Evolutionary conservation across 2,797 vertebrate species (phyloP).

Genomic region (Sylvia borin): DNA sequence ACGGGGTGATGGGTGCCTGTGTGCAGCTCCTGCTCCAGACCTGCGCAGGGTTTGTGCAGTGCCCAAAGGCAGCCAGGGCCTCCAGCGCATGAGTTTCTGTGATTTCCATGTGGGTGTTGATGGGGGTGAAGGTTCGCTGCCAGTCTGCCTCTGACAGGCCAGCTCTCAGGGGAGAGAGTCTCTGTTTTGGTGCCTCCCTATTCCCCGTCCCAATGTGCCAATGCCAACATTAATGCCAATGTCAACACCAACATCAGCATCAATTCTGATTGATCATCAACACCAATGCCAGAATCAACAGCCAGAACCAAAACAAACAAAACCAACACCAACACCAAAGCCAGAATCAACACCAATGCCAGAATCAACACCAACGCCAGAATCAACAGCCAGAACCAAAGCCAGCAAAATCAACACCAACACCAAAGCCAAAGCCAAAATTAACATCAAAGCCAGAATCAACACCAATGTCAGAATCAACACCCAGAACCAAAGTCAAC

Average conservation of each 20-base stretch:
- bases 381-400: neutral
- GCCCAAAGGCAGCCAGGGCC: neutral
- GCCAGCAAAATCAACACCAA: too few relatives aligned
- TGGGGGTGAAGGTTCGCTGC: neutral
- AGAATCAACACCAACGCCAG: neutral
- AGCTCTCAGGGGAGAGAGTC: accelerated
- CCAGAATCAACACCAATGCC: accelerated
- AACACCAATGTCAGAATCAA: too few relatives aligned
- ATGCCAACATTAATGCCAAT: accelerated
- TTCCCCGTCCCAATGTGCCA: neutral
- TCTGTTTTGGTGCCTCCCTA: neutral
- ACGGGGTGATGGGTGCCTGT: neutral
- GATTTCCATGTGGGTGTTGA: accelerated
- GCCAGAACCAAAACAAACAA: neutral
- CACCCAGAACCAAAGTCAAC: neutral
- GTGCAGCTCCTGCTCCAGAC: neutral
- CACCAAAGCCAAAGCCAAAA: too few relatives aligned
- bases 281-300: too few relatives aligned
- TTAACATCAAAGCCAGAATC: neutral
- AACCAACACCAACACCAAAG: neutral
- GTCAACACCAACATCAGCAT: neutral
- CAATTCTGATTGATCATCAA: neutral
- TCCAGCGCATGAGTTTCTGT: neutral
- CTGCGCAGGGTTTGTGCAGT: accelerated
- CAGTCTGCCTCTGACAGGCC: accelerated